Evolutionary conservation across 2,888 invertebrate genomes (phyloP), one percentile per base, ranked within the genome.

Genomic region (Diabrotica balteata): DNA sequence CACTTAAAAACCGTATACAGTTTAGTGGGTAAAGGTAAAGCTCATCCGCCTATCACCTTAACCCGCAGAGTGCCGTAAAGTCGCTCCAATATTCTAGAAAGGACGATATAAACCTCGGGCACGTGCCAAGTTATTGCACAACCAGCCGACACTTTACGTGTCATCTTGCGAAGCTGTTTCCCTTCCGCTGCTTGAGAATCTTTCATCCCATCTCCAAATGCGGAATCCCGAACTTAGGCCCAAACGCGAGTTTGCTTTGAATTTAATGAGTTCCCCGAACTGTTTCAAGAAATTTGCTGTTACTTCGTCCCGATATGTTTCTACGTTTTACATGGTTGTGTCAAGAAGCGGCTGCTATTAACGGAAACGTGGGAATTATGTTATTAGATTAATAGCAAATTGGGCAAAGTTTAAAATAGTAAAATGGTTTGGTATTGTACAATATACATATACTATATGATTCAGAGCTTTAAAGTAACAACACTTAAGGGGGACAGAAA

Each of bases 211-310:
- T 44, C 17, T 54, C 47, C 62, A 62, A 53, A 52, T 8, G 47
- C 47, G 1, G 4, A 10, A 53, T 64, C 58, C 65, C 60, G 10
- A 61, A 46, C 63, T 69, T 64, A 61, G 49, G 50, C 57, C 11
- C 63, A 60, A 58, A 67, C 63, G 64, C 59, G 66, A 63, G 59
- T 69, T 64, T 69, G 66, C 60, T 22, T 60, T 50, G 59, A 63
- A 66, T 66, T 61, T 64, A 67, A 69, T 69, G 66, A 69, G 66
- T 67, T 58, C 53, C 59, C 63, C 7, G 11, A 51, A 51, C 51
- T 11, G 17, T 17, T 51, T 17, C 51, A 32, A 32, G 32, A 32
- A 32, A 32, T 32, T 32, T 32, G 32, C 4, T 32, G 32, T 32
- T 32, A 32, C 32, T 32, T 5, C 32, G 17, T 32, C 32, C 32